Base-by-base conservation (phyloP, 2,888 invertebrate species). In the Tiliacea citrago region DNA sequence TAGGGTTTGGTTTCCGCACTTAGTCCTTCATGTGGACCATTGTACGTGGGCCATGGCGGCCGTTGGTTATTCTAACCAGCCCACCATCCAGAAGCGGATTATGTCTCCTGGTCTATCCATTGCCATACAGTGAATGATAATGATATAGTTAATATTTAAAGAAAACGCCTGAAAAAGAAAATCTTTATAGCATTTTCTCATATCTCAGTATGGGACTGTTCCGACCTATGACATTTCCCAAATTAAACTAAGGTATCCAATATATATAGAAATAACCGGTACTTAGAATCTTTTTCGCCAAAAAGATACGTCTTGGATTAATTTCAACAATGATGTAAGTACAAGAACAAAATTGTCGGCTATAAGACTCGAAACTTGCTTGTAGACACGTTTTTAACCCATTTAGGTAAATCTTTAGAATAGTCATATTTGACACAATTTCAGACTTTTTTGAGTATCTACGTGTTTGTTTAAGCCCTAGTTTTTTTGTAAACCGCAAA, bases 401-500 rank as follows among this genome's bases (percentile, higher is more conserved):
- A 51, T 67, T 53, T 21, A 9, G 51, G 51, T 24, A 18, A 45
- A 16, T 16, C 12, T 29, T 45, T 7, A 29, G 16, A 21, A 18
- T 47, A 69, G 21, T 29, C 47, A 8, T 1, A 60, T 42, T 61
- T 57, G 35, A 49, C 29, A 55, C 13, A 4, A 57, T 63, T 81
- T n/a, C 0, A 73, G 24, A 8, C 4, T 67, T 51, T 73, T 66
- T 51, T 57, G 3, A 24, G 6, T 18, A 13, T 1, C 1, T 62
- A 63, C 81, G 57, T 62, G 61, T 47, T 29, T n/a, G 13, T 55
- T 49, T 53, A 55, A 1, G 16, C 7, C 6, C 39, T 67, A 67
- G n/a, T 75, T 67, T 61, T n/a, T 73, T 58, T 7, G 13, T 47
- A 29, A 75, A 58, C 68, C 62, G 16, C 78, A 68, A 68, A 53